These are phyloP conservation scores for Drosophila insularis DNA, from an alignment of 1,140 invertebrate species.

Conservation along the genomic window DNA sequence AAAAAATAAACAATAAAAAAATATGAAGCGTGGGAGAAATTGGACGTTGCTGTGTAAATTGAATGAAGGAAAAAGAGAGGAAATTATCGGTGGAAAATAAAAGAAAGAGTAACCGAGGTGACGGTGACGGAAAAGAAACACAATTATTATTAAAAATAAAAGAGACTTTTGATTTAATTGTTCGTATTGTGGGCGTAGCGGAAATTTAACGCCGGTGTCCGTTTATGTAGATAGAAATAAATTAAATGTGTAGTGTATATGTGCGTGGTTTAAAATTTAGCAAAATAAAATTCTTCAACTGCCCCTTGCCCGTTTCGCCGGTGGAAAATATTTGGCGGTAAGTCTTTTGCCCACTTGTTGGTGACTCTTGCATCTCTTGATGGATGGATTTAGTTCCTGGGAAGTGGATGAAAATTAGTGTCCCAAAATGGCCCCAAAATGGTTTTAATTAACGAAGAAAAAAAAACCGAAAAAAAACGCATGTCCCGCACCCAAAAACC, in stretches of 20 bases:
- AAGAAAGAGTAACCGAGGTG: no score
- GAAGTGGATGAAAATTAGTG: slow-evolving; percentile 51
- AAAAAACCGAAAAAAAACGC: slow-evolving; percentile 19
- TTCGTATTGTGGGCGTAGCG: background rate
- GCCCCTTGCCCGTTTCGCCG: slow-evolving; percentile 2
- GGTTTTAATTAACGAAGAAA: slow-evolving; percentile 65
- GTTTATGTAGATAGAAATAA: background rate
- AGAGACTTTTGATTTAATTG: background rate
- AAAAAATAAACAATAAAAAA: no score
- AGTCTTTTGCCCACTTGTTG: slow-evolving; percentile 44
- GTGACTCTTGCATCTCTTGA: slow-evolving; percentile 33
- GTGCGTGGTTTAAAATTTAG: slow-evolving; percentile 48
- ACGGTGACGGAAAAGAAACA: no score
- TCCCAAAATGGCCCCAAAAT: slow-evolving; percentile 31
- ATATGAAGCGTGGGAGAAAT: no score
- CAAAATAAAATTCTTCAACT: slow-evolving; percentile 44
- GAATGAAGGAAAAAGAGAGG: no score
- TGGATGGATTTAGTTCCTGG: background rate
- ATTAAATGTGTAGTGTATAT: background rate
- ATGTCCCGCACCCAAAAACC: slow-evolving; percentile 61
- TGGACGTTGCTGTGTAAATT: no score
- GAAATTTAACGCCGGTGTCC: background rate
- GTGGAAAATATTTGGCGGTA: slow-evolving; percentile 45
- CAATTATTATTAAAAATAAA: no score
- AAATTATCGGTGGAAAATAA: no score